Evolutionary conservation across 1,140 invertebrate genomes (phyloP).

Genomic region (Drosophila hydei): DNA sequence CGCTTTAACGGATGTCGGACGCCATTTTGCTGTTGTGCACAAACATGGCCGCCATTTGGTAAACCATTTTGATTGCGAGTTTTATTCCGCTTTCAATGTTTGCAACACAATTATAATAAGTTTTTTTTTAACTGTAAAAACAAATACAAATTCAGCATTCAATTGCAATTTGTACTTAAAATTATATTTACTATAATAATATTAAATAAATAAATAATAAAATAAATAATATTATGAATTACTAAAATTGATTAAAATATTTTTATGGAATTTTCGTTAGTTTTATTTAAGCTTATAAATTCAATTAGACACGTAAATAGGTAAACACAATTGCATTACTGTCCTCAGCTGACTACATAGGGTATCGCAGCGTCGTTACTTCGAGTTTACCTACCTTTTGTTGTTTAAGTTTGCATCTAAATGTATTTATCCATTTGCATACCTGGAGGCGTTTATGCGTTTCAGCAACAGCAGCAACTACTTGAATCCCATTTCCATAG

Average conservation of each 20-base stretch:
- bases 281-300: no score
- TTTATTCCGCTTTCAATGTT: background rate
- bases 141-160: no score
- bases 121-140: background rate
- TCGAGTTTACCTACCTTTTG: background rate
- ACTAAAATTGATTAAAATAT: no score
- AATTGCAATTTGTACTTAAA: background rate
- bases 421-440: slow-evolving; percentile 75
- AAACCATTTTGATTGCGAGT: slow-evolving; percentile 2
- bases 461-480: slow-evolving; percentile 19
- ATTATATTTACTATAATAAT: no score
- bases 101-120: background rate
- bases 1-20: slow-evolving; percentile 62
- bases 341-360: background rate
- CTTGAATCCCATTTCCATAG: slow-evolving; percentile 19
- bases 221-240: no score
- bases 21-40: slow-evolving; percentile 72
- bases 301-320: no score
- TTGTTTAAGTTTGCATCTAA: slow-evolving; percentile 43
- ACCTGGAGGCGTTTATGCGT: slow-evolving; percentile 72
- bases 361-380: background rate
- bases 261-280: no score
- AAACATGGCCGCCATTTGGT: slow-evolving; percentile 67
- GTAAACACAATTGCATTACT: no score
- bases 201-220: no score